phyloP scores from a whole-genome alignment of 2,113 vertebrate genomes.

The Salvelinus sp. region DNA sequence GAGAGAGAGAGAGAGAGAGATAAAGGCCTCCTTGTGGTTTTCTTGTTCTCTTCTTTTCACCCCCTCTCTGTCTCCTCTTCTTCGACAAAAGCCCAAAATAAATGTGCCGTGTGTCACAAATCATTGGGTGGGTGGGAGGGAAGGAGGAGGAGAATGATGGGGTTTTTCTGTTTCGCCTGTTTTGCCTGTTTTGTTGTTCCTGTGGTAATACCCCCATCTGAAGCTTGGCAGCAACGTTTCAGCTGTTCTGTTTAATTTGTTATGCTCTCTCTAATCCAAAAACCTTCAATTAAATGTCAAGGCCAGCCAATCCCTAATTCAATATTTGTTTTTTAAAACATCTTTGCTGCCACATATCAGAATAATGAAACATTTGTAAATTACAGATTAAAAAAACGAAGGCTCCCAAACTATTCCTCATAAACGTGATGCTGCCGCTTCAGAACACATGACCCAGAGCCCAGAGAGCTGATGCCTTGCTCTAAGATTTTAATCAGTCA shows the following conservation, averaged over 20 bases:
- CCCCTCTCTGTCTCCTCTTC: slow-evolving; percentile 15
- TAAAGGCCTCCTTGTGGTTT: slow-evolving; percentile 54
- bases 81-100: slow-evolving; percentile 29
- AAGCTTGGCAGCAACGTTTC: slow-evolving; percentile 8
- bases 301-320: background rate
- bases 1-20: slow-evolving; percentile 32
- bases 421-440: too few relatives aligned
- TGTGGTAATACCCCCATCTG: slow-evolving; percentile 1
- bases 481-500: background rate
- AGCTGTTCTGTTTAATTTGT: background rate
- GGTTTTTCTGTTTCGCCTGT: background rate
- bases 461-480: background rate
- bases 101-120: slow-evolving; percentile 58
- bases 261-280: background rate
- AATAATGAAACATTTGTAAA: background rate
- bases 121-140: slow-evolving; percentile 15
- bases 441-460: too few relatives aligned
- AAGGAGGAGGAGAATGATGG: background rate
- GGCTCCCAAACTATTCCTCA: background rate
- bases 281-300: background rate
- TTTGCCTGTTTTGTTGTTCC: slow-evolving; percentile 4
- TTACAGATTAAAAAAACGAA: too few relatives aligned
- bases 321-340: background rate
- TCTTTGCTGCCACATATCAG: background rate
- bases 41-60: slow-evolving; percentile 23